Evolutionary conservation across 2,888 invertebrate genomes (phyloP), one percentile per base, ranked within the genome.

Genomic region (Neoscelio sp.): DNA sequence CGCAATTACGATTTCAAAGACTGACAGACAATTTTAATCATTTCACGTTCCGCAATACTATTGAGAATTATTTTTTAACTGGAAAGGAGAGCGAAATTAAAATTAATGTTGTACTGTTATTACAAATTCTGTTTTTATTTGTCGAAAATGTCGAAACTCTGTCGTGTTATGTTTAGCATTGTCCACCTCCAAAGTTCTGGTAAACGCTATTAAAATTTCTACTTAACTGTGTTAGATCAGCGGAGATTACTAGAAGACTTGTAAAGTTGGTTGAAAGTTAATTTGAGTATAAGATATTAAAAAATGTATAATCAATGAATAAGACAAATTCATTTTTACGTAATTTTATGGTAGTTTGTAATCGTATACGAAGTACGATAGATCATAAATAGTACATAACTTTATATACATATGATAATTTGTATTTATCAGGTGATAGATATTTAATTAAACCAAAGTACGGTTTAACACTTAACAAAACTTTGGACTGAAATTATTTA

Each of bases 211-310:
- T 65, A 65, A n/a, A n/a, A 65, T 65, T 52, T 65, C 28, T 20
- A 12, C 30, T 40, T 30, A 42, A 33, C 54, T 67, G 44, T 44
- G 65, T 40, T 54, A 54, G 54, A 54, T 44, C 54, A 33, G 54
- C 13, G 5, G 23, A 44, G 67, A 67, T 67, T 67, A 54, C 44
- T 10, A 23, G n/a, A 7, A 17, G 50, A 64, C 50, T 50, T 50
- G 64, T 64, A 64, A 62, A 64, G 50, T 64, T n/a, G n/a, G n/a
- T 50, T 50, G 64, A 64, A 64, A 64, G 38, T 50, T 64, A n/a
- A n/a, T n/a, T n/a, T n/a, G n/a, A n/a, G n/a, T n/a, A n/a, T n/a
- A n/a, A n/a, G n/a, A n/a, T n/a, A n/a, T n/a, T n/a, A n/a, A n/a
- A n/a, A n/a, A n/a, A n/a, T n/a, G n/a, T n/a, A n/a, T n/a, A n/a